A percentile compares a stretch with the other conserved stretches of the same genome.
Conservation (phyloP, 1,140 invertebrate species). For the Megalonaias nervosa region DNA sequence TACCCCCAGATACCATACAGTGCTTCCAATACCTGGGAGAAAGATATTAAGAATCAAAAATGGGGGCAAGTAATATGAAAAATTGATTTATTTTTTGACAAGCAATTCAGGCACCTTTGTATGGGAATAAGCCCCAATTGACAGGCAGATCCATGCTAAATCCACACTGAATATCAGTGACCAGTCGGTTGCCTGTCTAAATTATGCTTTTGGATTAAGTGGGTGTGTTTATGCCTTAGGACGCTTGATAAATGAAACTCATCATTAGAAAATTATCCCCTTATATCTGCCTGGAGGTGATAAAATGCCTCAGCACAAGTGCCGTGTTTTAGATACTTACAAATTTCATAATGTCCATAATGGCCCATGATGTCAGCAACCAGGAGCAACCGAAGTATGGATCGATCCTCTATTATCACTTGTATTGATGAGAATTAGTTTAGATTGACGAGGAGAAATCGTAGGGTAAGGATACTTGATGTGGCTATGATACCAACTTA, state of each 20-base stretch:
- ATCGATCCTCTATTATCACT: conserved; percentile 30
- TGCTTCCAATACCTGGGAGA: too few relatives aligned
- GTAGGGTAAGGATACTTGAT: too few relatives aligned
- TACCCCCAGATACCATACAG: too few relatives aligned
- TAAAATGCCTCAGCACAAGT: conserved; percentile 29
- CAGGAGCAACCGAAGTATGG: not conserved
- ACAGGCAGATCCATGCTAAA: not conserved
- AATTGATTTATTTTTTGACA: too few relatives aligned
- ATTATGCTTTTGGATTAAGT: conserved; percentile 31
- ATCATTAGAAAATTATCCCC: conserved; percentile 42
- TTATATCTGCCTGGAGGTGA: conserved; percentile 32
- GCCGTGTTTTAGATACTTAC: conserved; percentile 35
- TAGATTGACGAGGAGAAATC: too few relatives aligned
- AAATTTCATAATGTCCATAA: conserved; percentile 22
- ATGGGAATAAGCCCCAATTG: conserved; percentile 30
- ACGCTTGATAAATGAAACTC: conserved; percentile 34
- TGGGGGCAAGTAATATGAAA: too few relatives aligned
- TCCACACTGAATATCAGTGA: not conserved
- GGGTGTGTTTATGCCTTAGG: conserved; percentile 24
- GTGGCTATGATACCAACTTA: too few relatives aligned
- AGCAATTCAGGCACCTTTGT: too few relatives aligned
- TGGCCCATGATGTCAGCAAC: not conserved
- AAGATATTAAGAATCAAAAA: too few relatives aligned
- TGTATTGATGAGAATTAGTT: conserved; percentile 32
- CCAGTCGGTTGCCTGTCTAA: conserved; percentile 18